Base-by-base conservation (phyloP, 2,797 vertebrate species). In the Enoplosus armatus region DNA sequence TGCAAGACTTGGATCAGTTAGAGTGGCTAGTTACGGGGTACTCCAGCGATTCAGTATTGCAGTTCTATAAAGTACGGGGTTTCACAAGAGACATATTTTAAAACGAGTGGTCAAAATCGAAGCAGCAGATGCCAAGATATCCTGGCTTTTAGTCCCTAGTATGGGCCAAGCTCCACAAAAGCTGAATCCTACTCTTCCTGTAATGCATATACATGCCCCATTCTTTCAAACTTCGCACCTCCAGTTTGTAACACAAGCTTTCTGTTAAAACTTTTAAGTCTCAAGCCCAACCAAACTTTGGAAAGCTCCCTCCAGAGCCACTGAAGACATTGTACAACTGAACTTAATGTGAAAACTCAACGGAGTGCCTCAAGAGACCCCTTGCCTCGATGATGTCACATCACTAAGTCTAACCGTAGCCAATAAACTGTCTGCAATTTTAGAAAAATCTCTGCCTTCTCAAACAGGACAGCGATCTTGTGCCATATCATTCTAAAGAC, bases 401-500 rank as follows among this genome's bases (percentile, higher is more conserved):
- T 86, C 83, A 77, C 79, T 53, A 12, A 82, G 81, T 87, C 87
- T 68, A 83, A 81, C 82, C 1, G 8, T 18, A 53, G 74, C 77
- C 27, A 74, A 67, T 71, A 20, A 82, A 74, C 80, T 79, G 67
- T 83, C 35, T 76, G 63, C 50, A 69, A 12, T 71, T 77, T 76
- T 69, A 26, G 47, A 72, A 85, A n/a, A 85, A 72, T 55, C 55
- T 41, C 77, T 47, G 69, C 73, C 74, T 54, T 68, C 66, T 83
- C n/a, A 41, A 26, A 45, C 54, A 24, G 61, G 67, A 54, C 22
- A 56, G 74, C 77, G 63, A 71, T 84, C 48, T 72, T 81, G 89
- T 93, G 90, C 91, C 91, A 92, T 92, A 90, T 89, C 75, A 59
- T 87, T 73, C 68, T 72, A 77, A 87, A 88, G 84, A 92, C 81